Evolutionary conservation across 2,113 vertebrate genomes (phyloP).

Genomic region (Rhegmatorhina hoffmannsi): DNA sequence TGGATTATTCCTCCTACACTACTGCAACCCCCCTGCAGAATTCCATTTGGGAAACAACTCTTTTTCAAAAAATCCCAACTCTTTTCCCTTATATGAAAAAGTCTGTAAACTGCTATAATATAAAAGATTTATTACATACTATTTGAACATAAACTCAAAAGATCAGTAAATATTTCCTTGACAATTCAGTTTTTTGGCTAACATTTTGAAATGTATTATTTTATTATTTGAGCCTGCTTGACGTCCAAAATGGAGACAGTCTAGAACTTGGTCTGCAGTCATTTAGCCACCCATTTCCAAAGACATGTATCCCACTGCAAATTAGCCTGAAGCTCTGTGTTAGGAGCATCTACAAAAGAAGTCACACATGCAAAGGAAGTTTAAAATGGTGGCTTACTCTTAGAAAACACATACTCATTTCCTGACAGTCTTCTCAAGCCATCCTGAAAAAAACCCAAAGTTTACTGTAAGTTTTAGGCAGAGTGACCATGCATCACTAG

Average conservation of each 20-base stretch:
- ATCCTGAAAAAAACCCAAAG: conserved; percentile 78
- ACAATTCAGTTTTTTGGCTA: neutral
- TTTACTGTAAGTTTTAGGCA: neutral
- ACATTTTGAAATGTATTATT: neutral
- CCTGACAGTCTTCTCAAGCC: conserved; percentile 89
- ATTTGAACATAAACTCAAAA: neutral
- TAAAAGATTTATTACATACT: neutral
- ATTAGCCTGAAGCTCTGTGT: neutral
- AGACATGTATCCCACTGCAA: neutral
- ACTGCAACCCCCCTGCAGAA: neutral
- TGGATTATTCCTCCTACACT: neutral
- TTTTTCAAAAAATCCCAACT: neutral
- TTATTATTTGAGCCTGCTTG: conserved; percentile 5
- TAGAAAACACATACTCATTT: conserved; percentile 91
- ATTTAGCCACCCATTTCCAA: neutral
- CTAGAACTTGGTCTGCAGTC: neutral
- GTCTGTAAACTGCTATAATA: neutral
- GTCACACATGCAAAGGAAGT: neutral
- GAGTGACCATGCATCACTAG: neutral
- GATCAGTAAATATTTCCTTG: neutral
- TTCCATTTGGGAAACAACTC: neutral
- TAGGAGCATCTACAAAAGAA: neutral
- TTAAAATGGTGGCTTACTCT: conserved; percentile 81
- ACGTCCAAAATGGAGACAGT: neutral
- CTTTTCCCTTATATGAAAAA: neutral